Base-by-base conservation (phyloP, 2,113 vertebrate species). In the Gymnarchus niloticus region DNA sequence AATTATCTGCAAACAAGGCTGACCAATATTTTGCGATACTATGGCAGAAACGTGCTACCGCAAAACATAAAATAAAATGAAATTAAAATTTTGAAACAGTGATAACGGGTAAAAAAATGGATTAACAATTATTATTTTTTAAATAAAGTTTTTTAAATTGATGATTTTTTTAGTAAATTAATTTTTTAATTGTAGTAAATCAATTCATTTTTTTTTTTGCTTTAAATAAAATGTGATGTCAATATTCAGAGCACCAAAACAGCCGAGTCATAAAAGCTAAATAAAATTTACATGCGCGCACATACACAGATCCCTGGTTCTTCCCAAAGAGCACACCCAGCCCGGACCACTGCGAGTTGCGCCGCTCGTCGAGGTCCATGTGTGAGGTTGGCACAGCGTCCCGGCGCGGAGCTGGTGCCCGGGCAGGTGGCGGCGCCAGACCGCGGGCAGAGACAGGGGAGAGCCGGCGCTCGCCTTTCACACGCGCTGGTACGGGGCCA, bases 401-500 rank as follows among this genome's bases (percentile, higher is more conserved):
- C 19, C 12, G 25, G 8, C 73, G 5, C 49, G 23, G 51, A 51
- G 33, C 73, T 21, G 51, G 33, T 17, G 73, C 52, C 21, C 48
- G 84, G 61, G 83, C 89, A 46, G 86, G 84, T 85, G 65, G 85
- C 87, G 85, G 37, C 44, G 78, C 51, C 81, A 87, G 83, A 85
- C 69, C 61, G 25, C 77, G 86, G 87, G 86, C 89, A 90, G 87
- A 91, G 91, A 90, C 90, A 59, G 88, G 59, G 89, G 65, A 25
- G 83, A 87, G 90, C 92, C 90, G 90, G 88, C 51, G 57, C 56
- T 86, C 25, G 85, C 56, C 56, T 65, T 85, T 89, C 88, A 89
- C 91, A 91, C 91, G 91, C 89, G 89, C 93, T 94, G 94, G 93
- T 91, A 89, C 86, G 14, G 83, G 85, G 92, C 93, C 94, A 95